Evolutionary conservation across 2,113 vertebrate species (phyloP), one percentile per base, ranked within the genome.

Genomic region (Microtus pennsylvanicus): DNA sequence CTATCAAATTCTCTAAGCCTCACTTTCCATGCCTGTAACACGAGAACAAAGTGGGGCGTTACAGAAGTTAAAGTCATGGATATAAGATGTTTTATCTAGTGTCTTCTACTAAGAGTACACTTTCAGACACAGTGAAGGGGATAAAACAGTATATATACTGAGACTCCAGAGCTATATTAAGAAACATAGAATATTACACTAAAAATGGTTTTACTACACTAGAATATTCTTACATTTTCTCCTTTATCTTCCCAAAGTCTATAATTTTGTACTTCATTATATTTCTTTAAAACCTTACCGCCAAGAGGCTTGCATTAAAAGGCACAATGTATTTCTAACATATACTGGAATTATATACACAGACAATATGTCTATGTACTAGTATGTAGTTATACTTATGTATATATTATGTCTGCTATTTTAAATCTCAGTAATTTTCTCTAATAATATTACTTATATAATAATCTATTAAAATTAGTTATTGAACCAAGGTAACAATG

Each of bases 271-370:
- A 65, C 61, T 82, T 87, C 33, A 33, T 55, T 47, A 61, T 82
- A 94, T 93, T 87, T 90, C 76, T 88, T 97, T 88, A 90, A 93
- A 92, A 93, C 8, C 50, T 90, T 14, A 63, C 61, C 17, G 55
- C 50, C 50, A 87, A 86, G 38, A 63, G 42, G 52, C 13, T 72
- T 86, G 14, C 30, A 85, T 88, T 87, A 90, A 95, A 17, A 70
- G n/a, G 30, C 80, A 1, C 70, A 72, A 26, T 5, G 11, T 72
- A 61, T 50, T 38, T 42, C 52, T 95, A 87, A 55, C 33, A 82
- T 3, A 45, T 8, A 45, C 9, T 65, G 14, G 28, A 72, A 55
- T 92, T 86, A 87, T 11, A 38, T 55, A 87, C 7, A 77, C 42
- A 26, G 11, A 38, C 7, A 76, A 63, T 78, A 81, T 13, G n/a